Conservation (phyloP, 64 coral and sea anemone genomes). For the Platygyra sinensis region DNA sequence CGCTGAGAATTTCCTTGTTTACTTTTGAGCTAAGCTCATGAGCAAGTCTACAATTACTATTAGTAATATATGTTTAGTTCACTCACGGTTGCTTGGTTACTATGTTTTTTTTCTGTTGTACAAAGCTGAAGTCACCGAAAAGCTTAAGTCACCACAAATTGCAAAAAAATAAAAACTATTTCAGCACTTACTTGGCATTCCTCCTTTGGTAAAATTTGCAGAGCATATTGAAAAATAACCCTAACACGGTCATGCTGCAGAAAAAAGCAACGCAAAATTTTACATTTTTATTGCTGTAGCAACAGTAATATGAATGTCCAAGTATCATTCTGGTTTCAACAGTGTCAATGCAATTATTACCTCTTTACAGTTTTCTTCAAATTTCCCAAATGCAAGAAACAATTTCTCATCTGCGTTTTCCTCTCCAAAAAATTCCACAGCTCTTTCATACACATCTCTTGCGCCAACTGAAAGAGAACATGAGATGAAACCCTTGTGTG, state of each 20-base stretch:
- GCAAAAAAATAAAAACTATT: too few relatives aligned
- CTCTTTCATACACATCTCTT: conserved; percentile 88
- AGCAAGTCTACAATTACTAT: background rate
- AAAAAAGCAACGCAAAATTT: background rate
- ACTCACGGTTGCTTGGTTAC: too few relatives aligned
- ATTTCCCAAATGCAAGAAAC: conserved; percentile 95
- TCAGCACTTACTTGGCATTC: conserved; percentile 78
- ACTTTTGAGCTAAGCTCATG: background rate
- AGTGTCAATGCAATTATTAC: background rate
- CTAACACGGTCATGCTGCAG: conserved; percentile 92
- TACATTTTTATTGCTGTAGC: background rate
- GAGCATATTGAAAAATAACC: conserved; percentile 98
- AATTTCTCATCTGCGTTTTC: conserved; percentile 96
- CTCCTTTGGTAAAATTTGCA: conserved; percentile 93
- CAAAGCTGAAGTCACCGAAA: too few relatives aligned
- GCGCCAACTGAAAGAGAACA: conserved; percentile 63
- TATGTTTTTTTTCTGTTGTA: too few relatives aligned
- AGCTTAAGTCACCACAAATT: too few relatives aligned
- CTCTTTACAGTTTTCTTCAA: conserved; percentile 98
- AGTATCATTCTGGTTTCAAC: background rate
- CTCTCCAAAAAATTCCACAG: conserved; percentile 97
- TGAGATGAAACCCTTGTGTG: background rate
- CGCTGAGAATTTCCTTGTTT: too few relatives aligned
- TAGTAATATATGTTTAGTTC: too few relatives aligned
- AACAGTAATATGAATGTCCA: background rate